A percentile compares a stretch with the other conserved stretches of the same genome.
phyloP scores from a whole-genome alignment of 2,797 vertebrate species.

The Vireo griseus region DNA sequence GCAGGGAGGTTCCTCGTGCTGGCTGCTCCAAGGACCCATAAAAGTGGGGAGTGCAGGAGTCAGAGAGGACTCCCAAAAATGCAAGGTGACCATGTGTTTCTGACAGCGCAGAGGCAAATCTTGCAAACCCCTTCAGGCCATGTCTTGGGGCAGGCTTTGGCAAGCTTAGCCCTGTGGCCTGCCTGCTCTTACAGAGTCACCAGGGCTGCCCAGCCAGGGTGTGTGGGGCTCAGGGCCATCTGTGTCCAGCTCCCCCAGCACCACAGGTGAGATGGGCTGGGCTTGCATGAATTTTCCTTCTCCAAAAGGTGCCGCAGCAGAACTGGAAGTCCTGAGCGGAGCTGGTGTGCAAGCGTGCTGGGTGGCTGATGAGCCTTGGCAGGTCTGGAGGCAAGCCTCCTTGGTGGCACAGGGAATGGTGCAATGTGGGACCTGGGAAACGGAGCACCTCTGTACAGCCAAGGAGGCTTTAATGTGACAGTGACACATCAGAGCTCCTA shows the following conservation, averaged over 20 bases:
- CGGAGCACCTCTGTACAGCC: neutral
- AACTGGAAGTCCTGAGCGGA: neutral
- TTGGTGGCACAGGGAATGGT: neutral
- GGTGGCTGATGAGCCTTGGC: neutral
- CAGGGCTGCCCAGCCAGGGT: accelerated
- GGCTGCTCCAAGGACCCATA: neutral
- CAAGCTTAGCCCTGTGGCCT: neutral
- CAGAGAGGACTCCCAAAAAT: neutral
- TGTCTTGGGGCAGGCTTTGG: neutral
- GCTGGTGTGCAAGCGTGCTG: accelerated
- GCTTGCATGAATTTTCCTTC: neutral
- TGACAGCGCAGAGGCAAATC: neutral
- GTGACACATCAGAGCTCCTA: neutral
- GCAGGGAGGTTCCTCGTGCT: neutral
- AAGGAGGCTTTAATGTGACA: neutral
- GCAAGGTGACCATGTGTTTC: neutral
- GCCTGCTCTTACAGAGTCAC: neutral
- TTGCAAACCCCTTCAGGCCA: neutral
- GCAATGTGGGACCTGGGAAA: neutral
- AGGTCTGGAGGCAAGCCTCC: neutral
- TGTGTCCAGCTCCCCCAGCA: neutral
- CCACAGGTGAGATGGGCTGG: neutral
- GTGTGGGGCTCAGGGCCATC: accelerated
- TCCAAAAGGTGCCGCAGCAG: neutral
- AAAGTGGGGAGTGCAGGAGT: neutral